Percentiles rank a stretch among this genome's conserved stretches.
phyloP scores from a whole-genome alignment of 2,888 invertebrate genomes.

The Heliconius aoede region DNA sequence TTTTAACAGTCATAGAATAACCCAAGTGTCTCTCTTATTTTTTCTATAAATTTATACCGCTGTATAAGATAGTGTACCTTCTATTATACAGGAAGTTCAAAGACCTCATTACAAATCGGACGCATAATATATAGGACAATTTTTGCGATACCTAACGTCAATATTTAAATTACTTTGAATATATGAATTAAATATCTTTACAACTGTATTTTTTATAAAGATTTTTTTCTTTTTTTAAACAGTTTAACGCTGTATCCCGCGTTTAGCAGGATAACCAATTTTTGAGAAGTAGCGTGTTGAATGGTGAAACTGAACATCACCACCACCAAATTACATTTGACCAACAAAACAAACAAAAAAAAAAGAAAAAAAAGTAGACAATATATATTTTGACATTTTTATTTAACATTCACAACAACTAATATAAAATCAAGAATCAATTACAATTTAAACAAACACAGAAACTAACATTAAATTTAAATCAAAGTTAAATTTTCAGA shows the following conservation, averaged over 20 bases:
- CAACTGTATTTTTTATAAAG: background rate
- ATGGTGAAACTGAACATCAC: background rate
- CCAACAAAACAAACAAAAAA: too few relatives aligned
- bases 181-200: constrained; percentile 39
- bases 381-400: too few relatives aligned
- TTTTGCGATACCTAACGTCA: constrained; percentile 67
- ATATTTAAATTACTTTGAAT: constrained; percentile 38
- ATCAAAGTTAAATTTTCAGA: background rate
- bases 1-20: background rate
- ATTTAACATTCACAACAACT: too few relatives aligned
- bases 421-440: background rate
- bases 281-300: background rate
- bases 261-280: background rate
- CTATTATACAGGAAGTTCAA: constrained; percentile 69
- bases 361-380: too few relatives aligned
- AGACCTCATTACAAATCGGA: constrained; percentile 72
- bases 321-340: too few relatives aligned
- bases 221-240: background rate
- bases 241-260: background rate
- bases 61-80: constrained; percentile 53
- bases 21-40: too few relatives aligned
- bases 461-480: background rate
- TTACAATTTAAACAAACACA: background rate
- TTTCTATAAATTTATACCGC: background rate
- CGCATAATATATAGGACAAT: constrained; percentile 79